phyloP scores from a whole-genome alignment of 1,140 invertebrate species.

The Nasonia giraulti region DNA sequence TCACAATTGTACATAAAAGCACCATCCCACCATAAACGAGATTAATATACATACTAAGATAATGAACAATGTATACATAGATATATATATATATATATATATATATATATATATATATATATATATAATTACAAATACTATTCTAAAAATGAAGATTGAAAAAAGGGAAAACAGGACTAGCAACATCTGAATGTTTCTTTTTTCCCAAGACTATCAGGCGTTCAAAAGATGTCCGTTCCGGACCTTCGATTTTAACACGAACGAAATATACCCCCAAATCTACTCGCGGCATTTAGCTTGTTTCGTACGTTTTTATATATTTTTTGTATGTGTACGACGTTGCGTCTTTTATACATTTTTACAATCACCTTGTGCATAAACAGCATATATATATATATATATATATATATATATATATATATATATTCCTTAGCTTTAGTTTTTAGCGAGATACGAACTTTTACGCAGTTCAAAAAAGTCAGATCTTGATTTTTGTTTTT shows the following conservation, averaged over 20 bases:
- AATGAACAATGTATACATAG: conserved; percentile 60
- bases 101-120: conserved; percentile 55
- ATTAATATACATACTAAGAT: conserved; percentile 66
- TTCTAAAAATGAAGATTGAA: conserved; percentile 48
- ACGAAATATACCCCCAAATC: conserved; percentile 34
- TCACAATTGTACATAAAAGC: conserved; percentile 72
- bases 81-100: conserved; percentile 56
- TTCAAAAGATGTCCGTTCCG: conserved; percentile 35
- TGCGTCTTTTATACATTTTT: conserved; percentile 64
- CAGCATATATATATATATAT: not conserved
- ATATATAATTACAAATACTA: conserved; percentile 57
- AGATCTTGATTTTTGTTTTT: conserved; percentile 10
- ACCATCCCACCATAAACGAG: conserved; percentile 68
- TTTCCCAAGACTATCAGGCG: conserved; percentile 4
- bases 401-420: no score
- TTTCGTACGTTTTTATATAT: conserved; percentile 57
- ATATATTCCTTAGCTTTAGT: conserved; percentile 53
- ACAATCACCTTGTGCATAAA: conserved; percentile 51
- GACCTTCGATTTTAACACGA: conserved; percentile 25
- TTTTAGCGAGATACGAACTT: conserved; percentile 42
- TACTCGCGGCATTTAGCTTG: conserved; percentile 53
- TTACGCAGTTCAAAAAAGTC: conserved; percentile 11
- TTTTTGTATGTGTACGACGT: conserved; percentile 53
- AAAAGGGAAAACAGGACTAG: conserved; percentile 47
- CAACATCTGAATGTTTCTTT: conserved; percentile 43